These are phyloP conservation scores for Botia kubotai DNA, from an alignment of 2,797 vertebrate genomes.

Conservation along the genomic window DNA sequence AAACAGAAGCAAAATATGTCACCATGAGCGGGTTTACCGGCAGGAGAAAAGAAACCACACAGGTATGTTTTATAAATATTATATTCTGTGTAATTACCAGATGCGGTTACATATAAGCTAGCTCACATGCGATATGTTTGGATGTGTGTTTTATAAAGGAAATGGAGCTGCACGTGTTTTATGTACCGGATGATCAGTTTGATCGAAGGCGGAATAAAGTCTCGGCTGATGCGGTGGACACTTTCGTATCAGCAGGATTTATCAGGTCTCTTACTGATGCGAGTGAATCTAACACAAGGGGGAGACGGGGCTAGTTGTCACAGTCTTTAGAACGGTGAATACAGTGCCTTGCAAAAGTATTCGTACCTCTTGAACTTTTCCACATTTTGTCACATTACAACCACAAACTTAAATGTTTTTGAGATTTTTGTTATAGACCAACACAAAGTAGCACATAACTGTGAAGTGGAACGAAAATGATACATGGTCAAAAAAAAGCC, in stretches of 20 bases:
- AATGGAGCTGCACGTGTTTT: conserved; percentile 91
- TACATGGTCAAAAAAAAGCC: too few relatives aligned
- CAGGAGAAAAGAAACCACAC: conserved; percentile 10
- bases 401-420: too few relatives aligned
- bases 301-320: not conserved
- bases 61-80: conserved; percentile 20
- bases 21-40: conserved; percentile 40
- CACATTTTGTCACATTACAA: too few relatives aligned
- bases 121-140: not conserved
- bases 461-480: too few relatives aligned
- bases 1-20: not conserved
- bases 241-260: conserved; percentile 90
- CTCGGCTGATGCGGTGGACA: conserved; percentile 81
- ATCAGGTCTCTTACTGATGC: conserved; percentile 79
- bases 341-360: too few relatives aligned
- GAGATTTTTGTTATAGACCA: too few relatives aligned
- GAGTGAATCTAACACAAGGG: not conserved
- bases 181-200: conserved; percentile 90
- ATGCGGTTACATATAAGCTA: not conserved
- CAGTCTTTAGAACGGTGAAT: not conserved
- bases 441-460: too few relatives aligned
- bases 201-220: conserved; percentile 89
- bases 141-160: conserved; percentile 71
- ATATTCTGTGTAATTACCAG: not conserved
- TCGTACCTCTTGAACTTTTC: too few relatives aligned